Evolutionary conservation across 2,113 vertebrate genomes (phyloP).

Genomic region (Stercorarius parasiticus): DNA sequence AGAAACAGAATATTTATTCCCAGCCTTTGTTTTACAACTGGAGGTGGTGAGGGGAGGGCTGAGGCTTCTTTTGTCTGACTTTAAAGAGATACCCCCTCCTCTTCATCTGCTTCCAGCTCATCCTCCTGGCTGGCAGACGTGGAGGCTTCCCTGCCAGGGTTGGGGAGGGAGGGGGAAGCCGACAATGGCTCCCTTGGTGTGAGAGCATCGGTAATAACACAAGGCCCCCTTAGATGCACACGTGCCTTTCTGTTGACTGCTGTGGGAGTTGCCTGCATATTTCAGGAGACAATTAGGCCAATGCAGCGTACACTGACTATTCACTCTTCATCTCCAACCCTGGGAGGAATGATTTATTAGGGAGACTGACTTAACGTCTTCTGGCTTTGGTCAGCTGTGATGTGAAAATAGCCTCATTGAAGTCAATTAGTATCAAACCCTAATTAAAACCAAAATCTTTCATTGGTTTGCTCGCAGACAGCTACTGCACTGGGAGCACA

Average conservation of each 20-base stretch:
- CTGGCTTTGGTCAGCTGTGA: constrained; percentile 39
- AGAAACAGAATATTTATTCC: neutral
- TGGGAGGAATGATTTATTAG: constrained; percentile 13
- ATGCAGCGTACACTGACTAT: neutral
- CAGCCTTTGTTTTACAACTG: neutral
- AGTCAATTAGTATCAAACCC: constrained; percentile 15
- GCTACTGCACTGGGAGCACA: neutral
- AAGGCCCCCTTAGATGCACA: neutral
- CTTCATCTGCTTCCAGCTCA: neutral
- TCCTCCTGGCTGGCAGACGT: neutral
- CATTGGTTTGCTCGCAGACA: neutral
- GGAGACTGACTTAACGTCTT: constrained; percentile 9
- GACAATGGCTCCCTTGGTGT: neutral
- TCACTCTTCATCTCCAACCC: constrained; percentile 5
- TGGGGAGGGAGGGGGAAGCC: neutral
- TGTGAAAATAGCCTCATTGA: constrained; percentile 43
- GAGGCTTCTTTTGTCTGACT: constrained; percentile 9
- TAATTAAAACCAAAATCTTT: neutral
- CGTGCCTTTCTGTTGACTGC: constrained; percentile 10
- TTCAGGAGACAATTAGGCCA: constrained; percentile 16
- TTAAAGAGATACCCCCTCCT: neutral
- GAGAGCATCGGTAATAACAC: constrained; percentile 19
- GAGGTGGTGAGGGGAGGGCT: neutral
- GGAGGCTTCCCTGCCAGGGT: neutral
- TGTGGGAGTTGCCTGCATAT: constrained; percentile 52